phyloP scores from a whole-genome alignment of 2,113 vertebrate species.

The Hypocryptadius cinnamomeus region DNA sequence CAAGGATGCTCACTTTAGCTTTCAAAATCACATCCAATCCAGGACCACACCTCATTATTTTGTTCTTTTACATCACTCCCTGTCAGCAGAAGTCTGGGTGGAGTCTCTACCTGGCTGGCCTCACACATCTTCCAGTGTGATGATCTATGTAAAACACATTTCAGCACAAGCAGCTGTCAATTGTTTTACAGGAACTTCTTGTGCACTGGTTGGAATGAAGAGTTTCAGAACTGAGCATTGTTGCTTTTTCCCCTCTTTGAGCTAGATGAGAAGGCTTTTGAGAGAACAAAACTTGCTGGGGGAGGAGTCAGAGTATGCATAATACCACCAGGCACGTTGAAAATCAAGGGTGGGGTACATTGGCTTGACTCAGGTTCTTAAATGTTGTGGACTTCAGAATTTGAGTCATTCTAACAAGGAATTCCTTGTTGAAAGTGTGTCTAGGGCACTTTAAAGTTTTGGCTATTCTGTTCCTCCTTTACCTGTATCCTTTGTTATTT shows the following conservation, averaged over 20 bases:
- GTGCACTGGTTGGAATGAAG: neutral
- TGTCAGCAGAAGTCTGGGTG: neutral
- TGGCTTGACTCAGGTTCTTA: neutral
- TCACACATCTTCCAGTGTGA: neutral
- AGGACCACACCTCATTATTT: neutral
- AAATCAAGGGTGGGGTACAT: neutral
- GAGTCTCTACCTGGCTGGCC: neutral
- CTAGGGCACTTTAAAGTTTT: neutral
- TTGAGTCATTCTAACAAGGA: neutral
- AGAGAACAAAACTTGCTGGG: neutral
- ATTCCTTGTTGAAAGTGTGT: neutral
- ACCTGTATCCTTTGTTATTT: neutral
- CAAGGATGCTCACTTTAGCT: neutral
- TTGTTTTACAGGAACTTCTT: neutral
- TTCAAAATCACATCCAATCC: neutral
- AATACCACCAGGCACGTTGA: neutral
- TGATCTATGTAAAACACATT: neutral
- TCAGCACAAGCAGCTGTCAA: neutral
- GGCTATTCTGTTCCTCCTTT: neutral
- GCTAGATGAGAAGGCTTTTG: neutral
- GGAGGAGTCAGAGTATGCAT: neutral
- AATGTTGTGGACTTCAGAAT: neutral
- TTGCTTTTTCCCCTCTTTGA: neutral
- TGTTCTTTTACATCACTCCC: accelerated
- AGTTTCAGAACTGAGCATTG: neutral